Evolutionary conservation across 2,888 invertebrate genomes (phyloP), one percentile per base, ranked within the genome.

Genomic region (Papilio demoleus): DNA sequence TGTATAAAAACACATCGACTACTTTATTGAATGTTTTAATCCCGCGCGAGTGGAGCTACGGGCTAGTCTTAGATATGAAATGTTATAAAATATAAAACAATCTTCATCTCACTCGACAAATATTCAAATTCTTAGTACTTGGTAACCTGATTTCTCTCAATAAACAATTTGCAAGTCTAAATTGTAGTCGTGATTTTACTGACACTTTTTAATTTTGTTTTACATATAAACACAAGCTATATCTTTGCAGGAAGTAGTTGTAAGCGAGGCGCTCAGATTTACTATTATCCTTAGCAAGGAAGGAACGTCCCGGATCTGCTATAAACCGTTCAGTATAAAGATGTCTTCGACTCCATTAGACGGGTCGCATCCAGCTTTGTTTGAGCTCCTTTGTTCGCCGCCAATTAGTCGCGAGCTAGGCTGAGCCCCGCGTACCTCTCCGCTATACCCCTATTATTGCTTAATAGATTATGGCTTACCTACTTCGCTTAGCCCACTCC

Each of bases 401-500:
- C 84, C 90, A 90, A 88, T 86, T 85, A 85, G 82, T 75, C 74
- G 72, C 73, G 72, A 73, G 74, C 74, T 74, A 72, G 72, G 73
- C 42, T 56, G 71, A 70, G 70, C 70, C 72, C 74, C 75, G 67
- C 73, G 72, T 76, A 72, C 74, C 76, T 70, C 71, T 72, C 64
- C 65, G 61, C 72, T 67, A 72, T 72, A 68, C 75, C 74, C 73
- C 79, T 78, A 85, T 87, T 88, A 87, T 86, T 85, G 82, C 83
- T 83, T 86, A 86, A 87, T 87, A 88, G 85, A 85, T 87, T 84
- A 87, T 79, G 80, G 81, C 78, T 83, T 77, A 79, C 80, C 82
- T 69, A 69, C 65, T 61, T 31, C 77, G 76, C 76, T 79, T 76
- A 77, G 72, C 72, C 74, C 71, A 70, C 71, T 74, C 81, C 85